Evolutionary conservation across 2,888 invertebrate genomes (phyloP), one percentile per base, ranked within the genome.

Genomic region (Nesidiocoris tenuis): DNA sequence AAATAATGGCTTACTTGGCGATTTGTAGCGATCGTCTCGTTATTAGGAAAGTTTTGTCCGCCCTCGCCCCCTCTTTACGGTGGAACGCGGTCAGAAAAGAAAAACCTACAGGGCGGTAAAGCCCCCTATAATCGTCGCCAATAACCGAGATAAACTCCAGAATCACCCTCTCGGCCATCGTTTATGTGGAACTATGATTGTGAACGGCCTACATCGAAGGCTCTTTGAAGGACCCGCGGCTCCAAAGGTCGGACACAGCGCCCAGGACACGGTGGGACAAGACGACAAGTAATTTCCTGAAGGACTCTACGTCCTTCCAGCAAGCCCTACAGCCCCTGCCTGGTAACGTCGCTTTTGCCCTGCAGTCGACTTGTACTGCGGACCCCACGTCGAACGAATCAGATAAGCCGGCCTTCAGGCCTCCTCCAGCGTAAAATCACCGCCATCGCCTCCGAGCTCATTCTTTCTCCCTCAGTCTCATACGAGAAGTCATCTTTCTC

Each of bases 91-190:
- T 39, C 39, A 39, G 39, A 39, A 39, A 39, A 39, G 39, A 39
- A 12, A 39, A 39, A 39, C 39, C 12, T 39, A 39, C 39, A 39
- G 39, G 12, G 12, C n/a, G 56, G 67, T 16, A 21, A 54, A 67
- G 56, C 55, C 55, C 39, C 12, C 39, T 39, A 56, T 67, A 67
- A 67, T 67, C 67, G 67, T 67, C 55, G 67, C 67, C 67, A 67
- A 67, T 67, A 67, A 67, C 67, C 22, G 55, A 67, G 67, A 67
- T 67, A 67, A 67, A 67, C 67, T 67, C 67, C 56, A 39, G 67
- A 67, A 55, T 55, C 67, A 67, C 67, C 67, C 25, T 39, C 59
- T 59, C 39, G 56, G 54, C 67, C 67, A 67, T 67, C 39, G 39
- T 39, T 39, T 67, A 67, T 67, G 55, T 25, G 56, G 67, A 56